phyloP scores from a whole-genome alignment of 2,797 vertebrate genomes.

The Lateolabrax maculatus region DNA sequence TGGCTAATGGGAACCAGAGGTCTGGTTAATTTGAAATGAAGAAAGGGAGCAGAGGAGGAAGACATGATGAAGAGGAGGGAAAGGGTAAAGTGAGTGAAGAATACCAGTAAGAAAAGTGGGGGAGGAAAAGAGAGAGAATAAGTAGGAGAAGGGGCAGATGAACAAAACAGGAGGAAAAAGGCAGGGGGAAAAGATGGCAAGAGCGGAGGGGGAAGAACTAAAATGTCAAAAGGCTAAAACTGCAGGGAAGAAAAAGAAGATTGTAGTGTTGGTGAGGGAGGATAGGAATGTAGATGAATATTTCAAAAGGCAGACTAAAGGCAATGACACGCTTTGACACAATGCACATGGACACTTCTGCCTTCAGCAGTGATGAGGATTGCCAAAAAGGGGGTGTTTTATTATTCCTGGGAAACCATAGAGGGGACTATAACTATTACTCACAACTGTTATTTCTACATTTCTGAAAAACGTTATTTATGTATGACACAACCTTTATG shows the following conservation, averaged over 20 bases:
- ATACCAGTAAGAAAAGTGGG: background rate
- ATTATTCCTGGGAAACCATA: slow-evolving; percentile 18
- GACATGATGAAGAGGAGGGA: slow-evolving; percentile 14
- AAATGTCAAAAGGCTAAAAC: slow-evolving; percentile 48
- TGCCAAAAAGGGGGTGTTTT: slow-evolving; percentile 29
- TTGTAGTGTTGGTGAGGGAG: slow-evolving; percentile 44
- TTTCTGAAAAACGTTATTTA: background rate
- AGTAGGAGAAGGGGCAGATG: slow-evolving; percentile 21
- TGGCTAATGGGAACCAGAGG: slow-evolving; percentile 48
- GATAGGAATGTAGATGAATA: slow-evolving; percentile 60
- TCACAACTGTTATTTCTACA: slow-evolving; percentile 19
- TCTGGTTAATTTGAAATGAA: slow-evolving; percentile 36
- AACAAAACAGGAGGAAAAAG: slow-evolving; percentile 41
- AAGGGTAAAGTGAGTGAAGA: slow-evolving; percentile 2
- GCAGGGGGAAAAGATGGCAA: slow-evolving; percentile 13
- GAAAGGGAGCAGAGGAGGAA: slow-evolving; percentile 11
- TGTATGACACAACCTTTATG: slow-evolving; percentile 16
- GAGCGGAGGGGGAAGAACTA: slow-evolving; percentile 12
- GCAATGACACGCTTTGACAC: slow-evolving; percentile 61
- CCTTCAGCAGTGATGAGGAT: slow-evolving; percentile 17
- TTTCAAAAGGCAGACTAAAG: slow-evolving; percentile 63
- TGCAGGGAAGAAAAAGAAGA: slow-evolving; percentile 51
- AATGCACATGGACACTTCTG: slow-evolving; percentile 48
- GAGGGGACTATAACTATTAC: slow-evolving; percentile 2
- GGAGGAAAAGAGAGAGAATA: slow-evolving; percentile 5